Conservation (phyloP, 2,113 vertebrate genomes). For the Pyrgilauda ruficollis region DNA sequence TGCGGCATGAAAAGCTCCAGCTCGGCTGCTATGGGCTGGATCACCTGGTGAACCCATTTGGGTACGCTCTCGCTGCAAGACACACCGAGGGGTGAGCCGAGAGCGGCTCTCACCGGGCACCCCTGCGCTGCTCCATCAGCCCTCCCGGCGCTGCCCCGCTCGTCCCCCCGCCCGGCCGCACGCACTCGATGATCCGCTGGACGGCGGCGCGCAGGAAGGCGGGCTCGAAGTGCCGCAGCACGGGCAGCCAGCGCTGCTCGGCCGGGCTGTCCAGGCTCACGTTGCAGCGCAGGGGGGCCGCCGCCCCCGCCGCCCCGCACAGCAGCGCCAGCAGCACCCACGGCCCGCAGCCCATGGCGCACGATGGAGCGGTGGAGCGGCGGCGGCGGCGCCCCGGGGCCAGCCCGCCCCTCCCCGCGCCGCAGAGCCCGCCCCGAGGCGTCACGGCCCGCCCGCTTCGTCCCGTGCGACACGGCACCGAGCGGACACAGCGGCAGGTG, state of each 20-base stretch:
- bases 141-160: background rate
- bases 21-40: constrained; percentile 62
- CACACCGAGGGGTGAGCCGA: background rate
- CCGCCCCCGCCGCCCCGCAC: background rate
- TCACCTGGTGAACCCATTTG: constrained; percentile 78
- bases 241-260: constrained; percentile 68
- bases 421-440: background rate
- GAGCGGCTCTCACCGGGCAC: rapidly evolving
- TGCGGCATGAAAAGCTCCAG: constrained; percentile 76
- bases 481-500: rapidly evolving
- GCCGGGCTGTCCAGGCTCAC: constrained; percentile 74
- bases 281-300: constrained; percentile 43
- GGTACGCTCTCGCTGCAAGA: constrained; percentile 78
- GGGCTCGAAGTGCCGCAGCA: constrained; percentile 61
- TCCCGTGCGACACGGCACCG: rapidly evolving
- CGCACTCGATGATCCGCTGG: constrained; percentile 52
- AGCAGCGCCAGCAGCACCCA: background rate
- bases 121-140: background rate
- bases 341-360: background rate
- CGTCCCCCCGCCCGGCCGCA: background rate
- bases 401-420: background rate
- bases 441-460: background rate
- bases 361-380: too few relatives aligned
- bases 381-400: background rate
- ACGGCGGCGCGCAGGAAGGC: constrained; percentile 44